Conservation (phyloP, 2,888 invertebrate species). For the Empis stercorea region DNA sequence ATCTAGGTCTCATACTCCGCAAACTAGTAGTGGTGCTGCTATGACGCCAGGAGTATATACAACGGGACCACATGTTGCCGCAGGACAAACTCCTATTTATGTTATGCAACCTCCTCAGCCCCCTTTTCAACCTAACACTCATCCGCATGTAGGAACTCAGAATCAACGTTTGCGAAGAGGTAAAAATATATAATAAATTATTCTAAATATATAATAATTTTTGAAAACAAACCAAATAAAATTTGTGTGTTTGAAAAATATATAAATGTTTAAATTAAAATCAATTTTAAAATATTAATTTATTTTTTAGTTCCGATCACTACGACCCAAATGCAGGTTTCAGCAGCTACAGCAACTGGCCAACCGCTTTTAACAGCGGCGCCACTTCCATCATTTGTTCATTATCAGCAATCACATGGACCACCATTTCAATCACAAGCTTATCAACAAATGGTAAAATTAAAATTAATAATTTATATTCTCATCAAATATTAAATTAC, state of each 20-base stretch:
- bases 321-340: conserved; percentile 64
- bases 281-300: background rate
- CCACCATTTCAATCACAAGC: conserved; percentile 38
- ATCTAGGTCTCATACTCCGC: conserved; percentile 71
- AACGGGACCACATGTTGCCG: conserved; percentile 25
- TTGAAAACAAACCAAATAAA: background rate
- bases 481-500: too few species aligned
- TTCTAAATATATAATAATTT: too few species aligned
- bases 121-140: conserved; percentile 30
- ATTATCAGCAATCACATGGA: conserved; percentile 48
- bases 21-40: conserved; percentile 56
- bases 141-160: conserved; percentile 29
- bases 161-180: conserved; percentile 35
- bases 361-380: conserved; percentile 74
- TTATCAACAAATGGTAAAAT: conserved; percentile 40
- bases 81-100: conserved; percentile 33
- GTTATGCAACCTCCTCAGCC: conserved; percentile 30
- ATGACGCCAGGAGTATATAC: conserved; percentile 25
- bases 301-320: conserved; percentile 37
- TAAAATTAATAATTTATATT: too few species aligned
- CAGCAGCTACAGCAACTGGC: conserved; percentile 53
- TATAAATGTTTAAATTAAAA: too few species aligned
- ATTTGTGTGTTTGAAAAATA: too few species aligned
- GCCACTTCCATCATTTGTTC: conserved; percentile 56
- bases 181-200: conserved; percentile 19